Base-by-base conservation (phyloP, 2,888 invertebrate species). In the Lithosia quadra region DNA sequence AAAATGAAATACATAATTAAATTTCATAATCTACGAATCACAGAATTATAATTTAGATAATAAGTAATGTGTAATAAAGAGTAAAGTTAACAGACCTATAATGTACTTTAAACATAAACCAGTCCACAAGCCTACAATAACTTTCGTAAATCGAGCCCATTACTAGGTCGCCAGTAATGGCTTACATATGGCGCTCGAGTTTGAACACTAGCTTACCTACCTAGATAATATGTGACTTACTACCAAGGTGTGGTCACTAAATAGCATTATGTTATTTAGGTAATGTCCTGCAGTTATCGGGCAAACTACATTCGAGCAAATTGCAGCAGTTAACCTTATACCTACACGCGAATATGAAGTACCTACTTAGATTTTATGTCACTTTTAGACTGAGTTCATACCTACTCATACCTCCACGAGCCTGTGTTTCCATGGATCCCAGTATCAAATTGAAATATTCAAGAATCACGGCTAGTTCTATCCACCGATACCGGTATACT, bases 181-280 rank as follows among this genome's bases (percentile, higher is more conserved):
- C 71, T 67, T 74, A 72, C 72, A 76, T 68, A 71, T 66, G 71
- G 68, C 61, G 56, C 43, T 71, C 57, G 56, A 43, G 56, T 68
- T 71, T 59, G 63, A 67, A 73, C 69, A 77, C 60, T 69, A 63
- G 36, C 63, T 73, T 64, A 63, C 77, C 77, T 72, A 82, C n/a
- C n/a, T n/a, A n/a, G n/a, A n/a, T n/a, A 71, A 73, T 77, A 57
- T 57, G 64, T 64, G 36, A 28, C 56, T 57, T 39, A 63, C 55
- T 68, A 56, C 71, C 65, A 69, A 79, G 79, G 79, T 67, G 82
- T 74, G 81, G 68, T 65, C 34, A 67, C 28, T 72, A 78, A n/a
- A 69, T 67, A 67, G 53, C 73, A 69, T 71, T 65, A 58, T 75
- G 65, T 79, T 58, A 78, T 81, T 75, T 78, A 75, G 76, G 63